phyloP scores from a whole-genome alignment of 2,888 invertebrate genomes.

The Dorcus parallelipipedus region DNA sequence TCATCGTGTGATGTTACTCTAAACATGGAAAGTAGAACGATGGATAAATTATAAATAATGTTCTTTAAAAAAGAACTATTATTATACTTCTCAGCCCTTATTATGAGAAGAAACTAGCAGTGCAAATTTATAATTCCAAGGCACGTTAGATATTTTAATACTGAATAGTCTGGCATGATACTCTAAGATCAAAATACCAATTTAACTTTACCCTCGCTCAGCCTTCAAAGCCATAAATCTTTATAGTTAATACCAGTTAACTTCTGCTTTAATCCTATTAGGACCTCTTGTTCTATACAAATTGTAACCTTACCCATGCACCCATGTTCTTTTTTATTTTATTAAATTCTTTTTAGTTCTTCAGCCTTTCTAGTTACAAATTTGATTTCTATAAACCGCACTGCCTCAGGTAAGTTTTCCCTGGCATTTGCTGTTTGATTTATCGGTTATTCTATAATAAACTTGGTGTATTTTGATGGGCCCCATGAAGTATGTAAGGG shows the following conservation, averaged over 20 bases:
- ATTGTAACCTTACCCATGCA: slow-evolving; percentile 2
- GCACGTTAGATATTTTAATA: too few relatives aligned
- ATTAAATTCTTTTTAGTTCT: background rate
- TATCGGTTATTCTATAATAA: background rate
- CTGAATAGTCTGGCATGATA: background rate
- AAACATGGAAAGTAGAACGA: too few relatives aligned
- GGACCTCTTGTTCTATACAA: slow-evolving; percentile 18
- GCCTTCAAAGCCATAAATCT: slow-evolving; percentile 12
- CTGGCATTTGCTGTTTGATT: background rate
- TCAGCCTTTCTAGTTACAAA: slow-evolving; percentile 1
- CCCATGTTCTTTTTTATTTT: background rate
- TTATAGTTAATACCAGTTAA: slow-evolving; percentile 13
- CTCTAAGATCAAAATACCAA: slow-evolving; percentile 15
- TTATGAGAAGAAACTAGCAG: too few relatives aligned
- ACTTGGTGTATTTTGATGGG: background rate
- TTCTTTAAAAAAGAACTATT: too few relatives aligned
- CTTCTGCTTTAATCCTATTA: slow-evolving; percentile 18
- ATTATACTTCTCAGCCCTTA: too few relatives aligned
- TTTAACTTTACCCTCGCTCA: slow-evolving; percentile 12
- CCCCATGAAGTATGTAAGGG: background rate
- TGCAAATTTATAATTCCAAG: too few relatives aligned
- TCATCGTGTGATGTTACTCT: too few relatives aligned
- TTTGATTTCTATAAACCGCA: slow-evolving; percentile 17
- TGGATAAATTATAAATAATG: too few relatives aligned
- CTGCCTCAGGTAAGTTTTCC: slow-evolving; percentile 7